Evolutionary conservation across 2,888 invertebrate species (phyloP).

Genomic region (Lepidochrysops patricia): DNA sequence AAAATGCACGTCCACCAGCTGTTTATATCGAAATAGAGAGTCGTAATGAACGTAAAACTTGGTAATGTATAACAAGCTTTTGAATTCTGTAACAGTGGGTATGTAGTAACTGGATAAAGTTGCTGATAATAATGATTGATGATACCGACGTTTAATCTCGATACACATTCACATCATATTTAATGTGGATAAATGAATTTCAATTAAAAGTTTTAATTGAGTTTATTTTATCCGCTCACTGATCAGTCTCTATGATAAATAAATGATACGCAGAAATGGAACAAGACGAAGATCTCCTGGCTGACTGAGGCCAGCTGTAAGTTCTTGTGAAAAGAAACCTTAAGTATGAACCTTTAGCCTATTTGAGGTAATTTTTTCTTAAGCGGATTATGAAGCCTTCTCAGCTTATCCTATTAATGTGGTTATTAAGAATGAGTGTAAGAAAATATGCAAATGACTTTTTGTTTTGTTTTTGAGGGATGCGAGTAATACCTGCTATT

Average conservation of each 20-base stretch:
- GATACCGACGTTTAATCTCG: not conserved
- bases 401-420: slow-evolving; percentile 36
- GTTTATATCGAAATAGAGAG: no score
- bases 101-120: not conserved
- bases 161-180: not conserved
- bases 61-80: no score
- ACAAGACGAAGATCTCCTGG: not conserved
- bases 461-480: not conserved
- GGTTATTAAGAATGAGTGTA: slow-evolving; percentile 19
- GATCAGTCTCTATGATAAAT: not conserved
- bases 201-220: slow-evolving; percentile 1
- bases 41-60: no score
- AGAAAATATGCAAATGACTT: not conserved
- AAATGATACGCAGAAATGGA: slow-evolving; percentile 11
- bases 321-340: slow-evolving; percentile 8
- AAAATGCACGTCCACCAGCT: not conserved
- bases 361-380: slow-evolving; percentile 20
- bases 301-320: not conserved
- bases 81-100: not conserved
- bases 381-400: slow-evolving; percentile 42
- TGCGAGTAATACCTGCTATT: not conserved
- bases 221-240: not conserved
- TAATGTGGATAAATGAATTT: not conserved
- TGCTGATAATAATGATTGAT: not conserved
- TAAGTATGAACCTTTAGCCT: slow-evolving; percentile 13